Evolutionary conservation across 2,113 vertebrate genomes (phyloP).

Genomic region (Acanthochromis polyacanthus): DNA sequence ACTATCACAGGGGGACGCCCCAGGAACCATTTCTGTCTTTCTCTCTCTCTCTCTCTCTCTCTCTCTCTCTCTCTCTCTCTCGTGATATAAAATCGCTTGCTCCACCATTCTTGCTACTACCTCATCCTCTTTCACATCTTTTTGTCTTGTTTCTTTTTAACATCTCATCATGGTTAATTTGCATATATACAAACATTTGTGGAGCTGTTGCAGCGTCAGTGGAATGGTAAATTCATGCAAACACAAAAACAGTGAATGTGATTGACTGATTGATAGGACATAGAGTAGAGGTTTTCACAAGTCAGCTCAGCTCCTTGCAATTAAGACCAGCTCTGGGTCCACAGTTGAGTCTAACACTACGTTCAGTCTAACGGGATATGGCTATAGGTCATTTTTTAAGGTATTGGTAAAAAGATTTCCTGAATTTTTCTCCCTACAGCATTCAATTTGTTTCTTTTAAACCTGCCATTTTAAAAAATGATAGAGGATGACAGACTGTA

Average conservation of each 20-base stretch:
- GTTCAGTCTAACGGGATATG: no score
- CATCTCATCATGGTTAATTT: constrained; percentile 2
- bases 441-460: no score
- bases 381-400: no score
- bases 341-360: neutral
- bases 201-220: neutral
- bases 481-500: neutral
- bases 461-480: no score
- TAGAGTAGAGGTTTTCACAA: neutral
- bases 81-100: constrained; percentile 32
- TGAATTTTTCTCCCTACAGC: no score
- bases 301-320: neutral
- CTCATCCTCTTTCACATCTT: constrained; percentile 15
- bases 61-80: constrained; percentile 18
- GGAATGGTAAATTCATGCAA: neutral
- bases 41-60: constrained; percentile 10
- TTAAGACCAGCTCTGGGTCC: neutral
- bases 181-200: neutral
- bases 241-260: neutral
- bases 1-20: constrained; percentile 78
- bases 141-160: constrained; percentile 48
- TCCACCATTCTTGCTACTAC: neutral
- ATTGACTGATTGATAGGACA: neutral
- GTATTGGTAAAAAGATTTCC: no score
- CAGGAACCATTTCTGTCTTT: constrained; percentile 70